Base-by-base conservation (phyloP, 2,797 vertebrate genomes). In the Gallinago solitaria region DNA sequence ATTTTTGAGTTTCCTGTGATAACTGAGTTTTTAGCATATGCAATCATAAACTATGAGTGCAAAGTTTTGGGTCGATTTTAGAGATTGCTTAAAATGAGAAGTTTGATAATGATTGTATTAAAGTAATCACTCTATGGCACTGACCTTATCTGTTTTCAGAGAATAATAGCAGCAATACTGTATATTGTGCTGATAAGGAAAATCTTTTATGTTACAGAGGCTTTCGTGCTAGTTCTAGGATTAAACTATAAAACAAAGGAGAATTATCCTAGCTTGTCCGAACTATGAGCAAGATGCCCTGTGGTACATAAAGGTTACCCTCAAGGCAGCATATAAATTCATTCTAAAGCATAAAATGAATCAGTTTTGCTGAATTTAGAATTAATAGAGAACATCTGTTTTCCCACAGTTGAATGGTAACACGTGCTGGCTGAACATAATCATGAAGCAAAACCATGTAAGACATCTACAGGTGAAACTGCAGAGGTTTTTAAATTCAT, bases 301-400 rank as follows among this genome's bases (percentile, higher is more conserved):
- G n/a, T 41, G 21, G 61, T 89, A 69, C 21, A 32, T 41, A 83
- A 86, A 90, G 43, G 23, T 35, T 83, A 54, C 12, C 50, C 71
- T 14, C 13, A 78, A 90, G 83, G 59, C 75, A 90, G 43, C 16
- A 57, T 56, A 83, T 89, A 93, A 95, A 94, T 90, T 90, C n/a
- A 93, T 93, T 90, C n/a, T 67, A 89, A 90, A 85, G 71, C 47
- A 90, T 87, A 87, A 94, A 94, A 85, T 90, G n/a, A 68, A 91
- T 88, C 35, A 19, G 9, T 94, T 95, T 95, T 91, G 59, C 48
- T 93, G 87, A 92, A 83, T 82, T 90, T 74, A 89, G 75, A 91
- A 93, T 91, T 94, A 89, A 94, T 85, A 91, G n/a, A 75, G 63
- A 91, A 91, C 70, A 89, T 92, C 76, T 93, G 73, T 79, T 93